These are phyloP conservation scores for Tragelaphus strepsiceros DNA, from an alignment of 2,113 vertebrate genomes.

Conservation along the genomic window DNA sequence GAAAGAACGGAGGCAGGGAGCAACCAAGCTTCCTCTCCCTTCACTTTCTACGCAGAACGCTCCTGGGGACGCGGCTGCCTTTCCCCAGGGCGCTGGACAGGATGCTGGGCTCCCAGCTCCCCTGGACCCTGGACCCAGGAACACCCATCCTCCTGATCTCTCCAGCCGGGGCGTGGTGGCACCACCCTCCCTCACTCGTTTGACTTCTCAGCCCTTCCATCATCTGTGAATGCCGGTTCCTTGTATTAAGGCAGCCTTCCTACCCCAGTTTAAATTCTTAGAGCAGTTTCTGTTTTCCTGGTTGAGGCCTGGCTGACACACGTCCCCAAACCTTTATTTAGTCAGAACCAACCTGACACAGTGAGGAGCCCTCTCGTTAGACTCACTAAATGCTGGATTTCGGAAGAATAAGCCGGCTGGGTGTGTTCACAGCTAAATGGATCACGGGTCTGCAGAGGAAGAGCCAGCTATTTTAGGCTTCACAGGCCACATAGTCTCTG, in stretches of 20 bases:
- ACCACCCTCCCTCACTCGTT: not conserved
- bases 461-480: not conserved
- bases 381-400: not conserved
- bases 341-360: not conserved
- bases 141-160: fast-evolving
- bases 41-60: not conserved
- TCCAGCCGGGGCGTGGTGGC: not conserved
- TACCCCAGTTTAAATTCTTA: not conserved
- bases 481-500: not conserved
- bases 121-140: not conserved
- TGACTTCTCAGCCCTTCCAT: no score
- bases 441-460: not conserved
- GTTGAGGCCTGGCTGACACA: not conserved
- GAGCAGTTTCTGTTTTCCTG: not conserved
- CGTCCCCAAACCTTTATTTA: not conserved
- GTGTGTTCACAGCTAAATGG: not conserved
- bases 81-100: not conserved
- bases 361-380: not conserved
- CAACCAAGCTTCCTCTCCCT: fast-evolving
- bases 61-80: not conserved
- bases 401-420: not conserved
- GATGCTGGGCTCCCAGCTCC: not conserved
- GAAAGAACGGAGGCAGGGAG: not conserved
- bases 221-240: fast-evolving
- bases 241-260: no score